phyloP scores from a whole-genome alignment of 2,888 invertebrate genomes.

The Heliothis peltigera region DNA sequence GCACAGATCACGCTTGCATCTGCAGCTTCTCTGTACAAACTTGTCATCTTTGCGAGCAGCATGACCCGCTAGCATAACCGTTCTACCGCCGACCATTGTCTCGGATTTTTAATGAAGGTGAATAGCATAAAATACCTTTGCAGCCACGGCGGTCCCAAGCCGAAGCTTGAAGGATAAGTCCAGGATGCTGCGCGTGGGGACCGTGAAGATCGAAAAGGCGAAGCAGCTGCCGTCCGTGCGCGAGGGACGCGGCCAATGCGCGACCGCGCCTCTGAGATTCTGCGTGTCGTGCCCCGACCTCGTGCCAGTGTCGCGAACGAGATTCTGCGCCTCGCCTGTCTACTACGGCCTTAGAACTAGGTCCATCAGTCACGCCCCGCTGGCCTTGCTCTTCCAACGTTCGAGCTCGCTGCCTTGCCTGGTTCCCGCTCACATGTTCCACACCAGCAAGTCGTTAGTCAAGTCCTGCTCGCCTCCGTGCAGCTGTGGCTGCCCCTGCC shows the following conservation, averaged over 20 bases:
- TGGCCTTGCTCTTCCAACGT: not conserved
- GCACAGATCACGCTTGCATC: slow-evolving; percentile 15
- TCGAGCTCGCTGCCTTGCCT: slow-evolving; percentile 16
- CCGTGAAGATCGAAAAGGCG: slow-evolving; percentile 64
- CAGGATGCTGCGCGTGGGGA: slow-evolving; percentile 60
- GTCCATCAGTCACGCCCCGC: slow-evolving; percentile 35
- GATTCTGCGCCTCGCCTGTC: slow-evolving; percentile 44
- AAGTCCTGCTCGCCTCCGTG: slow-evolving; percentile 3
- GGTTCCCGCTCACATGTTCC: slow-evolving; percentile 7
- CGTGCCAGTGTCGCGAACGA: slow-evolving; percentile 53
- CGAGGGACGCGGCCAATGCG: slow-evolving; percentile 47
- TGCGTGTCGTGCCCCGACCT: slow-evolving; percentile 74
- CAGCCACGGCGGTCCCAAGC: slow-evolving; percentile 76
- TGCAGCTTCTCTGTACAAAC: not conserved
- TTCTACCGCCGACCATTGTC: slow-evolving; percentile 24
- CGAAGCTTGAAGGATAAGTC: slow-evolving; percentile 69
- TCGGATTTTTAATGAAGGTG: slow-evolving; percentile 73
- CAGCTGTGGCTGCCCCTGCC: slow-evolving; percentile 2
- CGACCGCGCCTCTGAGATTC: slow-evolving; percentile 59
- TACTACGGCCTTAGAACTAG: slow-evolving; percentile 62
- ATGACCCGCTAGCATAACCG: not conserved
- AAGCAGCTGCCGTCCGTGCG: slow-evolving; percentile 61
- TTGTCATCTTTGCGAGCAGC: slow-evolving; percentile 33
- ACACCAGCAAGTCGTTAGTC: slow-evolving; percentile 4
- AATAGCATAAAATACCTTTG: slow-evolving; percentile 81